Conservation (phyloP, 2,888 invertebrate species). For the Agrochola macilenta region DNA sequence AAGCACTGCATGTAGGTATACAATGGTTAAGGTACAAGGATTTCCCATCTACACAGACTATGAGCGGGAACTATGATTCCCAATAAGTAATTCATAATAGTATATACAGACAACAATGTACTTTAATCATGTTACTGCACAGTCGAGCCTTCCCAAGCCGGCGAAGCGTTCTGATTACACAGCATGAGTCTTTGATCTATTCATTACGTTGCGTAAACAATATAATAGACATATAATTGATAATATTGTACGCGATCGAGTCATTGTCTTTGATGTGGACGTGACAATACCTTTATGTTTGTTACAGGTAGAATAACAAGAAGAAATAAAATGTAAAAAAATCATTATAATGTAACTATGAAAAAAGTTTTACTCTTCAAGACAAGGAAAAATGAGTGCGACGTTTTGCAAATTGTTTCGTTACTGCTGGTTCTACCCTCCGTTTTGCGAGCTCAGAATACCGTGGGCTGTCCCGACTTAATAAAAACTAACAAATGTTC, state of each 20-base stretch:
- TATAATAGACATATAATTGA: conserved; percentile 42
- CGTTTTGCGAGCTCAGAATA: conserved; percentile 88
- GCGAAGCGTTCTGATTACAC: conserved; percentile 49
- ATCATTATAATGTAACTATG: conserved; percentile 88
- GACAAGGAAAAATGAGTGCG: conserved; percentile 82
- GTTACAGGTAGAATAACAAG: conserved; percentile 79
- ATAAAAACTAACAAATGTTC: conserved; percentile 95
- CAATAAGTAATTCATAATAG: conserved; percentile 53
- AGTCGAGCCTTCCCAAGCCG: conserved; percentile 36
- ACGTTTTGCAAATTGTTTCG: conserved; percentile 84
- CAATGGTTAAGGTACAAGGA: conserved; percentile 56
- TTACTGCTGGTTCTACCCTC: conserved; percentile 86
- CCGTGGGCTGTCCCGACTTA: conserved; percentile 92
- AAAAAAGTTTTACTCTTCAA: conserved; percentile 83
- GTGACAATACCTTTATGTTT: conserved; percentile 62
- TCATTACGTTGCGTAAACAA: conserved; percentile 54
- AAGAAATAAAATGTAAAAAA: conserved; percentile 77
- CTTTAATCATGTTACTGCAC: conserved; percentile 45
- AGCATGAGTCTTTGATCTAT: conserved; percentile 52
- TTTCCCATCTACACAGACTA: conserved; percentile 51
- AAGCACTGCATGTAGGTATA: conserved; percentile 52
- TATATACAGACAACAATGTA: conserved; percentile 34
- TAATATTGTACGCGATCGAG: conserved; percentile 12
- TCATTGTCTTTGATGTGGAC: conserved; percentile 37
- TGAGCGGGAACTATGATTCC: conserved; percentile 39